These are phyloP conservation scores for Adelosebastes latens DNA, from an alignment of 2,797 vertebrate species.

Conservation along the genomic window DNA sequence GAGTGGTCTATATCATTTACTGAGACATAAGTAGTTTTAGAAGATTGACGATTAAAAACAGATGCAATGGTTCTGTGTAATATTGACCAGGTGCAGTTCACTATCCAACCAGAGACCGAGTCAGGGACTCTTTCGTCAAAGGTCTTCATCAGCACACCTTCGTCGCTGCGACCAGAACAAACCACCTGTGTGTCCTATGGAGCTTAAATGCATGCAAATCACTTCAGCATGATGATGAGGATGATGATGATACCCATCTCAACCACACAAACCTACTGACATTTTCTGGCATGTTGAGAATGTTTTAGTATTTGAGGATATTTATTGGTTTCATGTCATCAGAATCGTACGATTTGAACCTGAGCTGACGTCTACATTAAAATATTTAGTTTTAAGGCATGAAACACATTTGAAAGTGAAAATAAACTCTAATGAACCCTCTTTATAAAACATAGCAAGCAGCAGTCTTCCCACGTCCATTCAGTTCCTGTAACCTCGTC, in stretches of 20 bases:
- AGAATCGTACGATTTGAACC: neutral
- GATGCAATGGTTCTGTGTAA: slow-evolving; percentile 48
- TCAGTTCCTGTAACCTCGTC: neutral
- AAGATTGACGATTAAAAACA: slow-evolving; percentile 51
- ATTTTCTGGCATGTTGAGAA: neutral
- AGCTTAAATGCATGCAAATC: neutral
- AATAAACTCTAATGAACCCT: neutral
- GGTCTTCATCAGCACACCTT: slow-evolving; percentile 92
- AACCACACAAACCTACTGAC: neutral
- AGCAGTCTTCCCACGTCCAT: neutral
- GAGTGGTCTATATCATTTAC: neutral
- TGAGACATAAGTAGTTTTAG: slow-evolving; percentile 13
- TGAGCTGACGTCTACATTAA: neutral
- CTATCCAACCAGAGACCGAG: slow-evolving; percentile 94
- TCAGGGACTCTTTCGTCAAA: slow-evolving; percentile 88
- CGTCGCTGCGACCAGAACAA: slow-evolving; percentile 60
- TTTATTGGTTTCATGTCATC: neutral
- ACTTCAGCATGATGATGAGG: neutral
- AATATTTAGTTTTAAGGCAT: neutral
- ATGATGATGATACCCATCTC: neutral
- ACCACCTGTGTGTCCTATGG: slow-evolving; percentile 35
- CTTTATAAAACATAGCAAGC: neutral
- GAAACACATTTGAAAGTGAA: neutral
- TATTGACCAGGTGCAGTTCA: slow-evolving; percentile 71
- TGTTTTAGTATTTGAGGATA: neutral